Evolutionary conservation across 2,888 invertebrate species (phyloP).

Genomic region (Pegoplata infirma): DNA sequence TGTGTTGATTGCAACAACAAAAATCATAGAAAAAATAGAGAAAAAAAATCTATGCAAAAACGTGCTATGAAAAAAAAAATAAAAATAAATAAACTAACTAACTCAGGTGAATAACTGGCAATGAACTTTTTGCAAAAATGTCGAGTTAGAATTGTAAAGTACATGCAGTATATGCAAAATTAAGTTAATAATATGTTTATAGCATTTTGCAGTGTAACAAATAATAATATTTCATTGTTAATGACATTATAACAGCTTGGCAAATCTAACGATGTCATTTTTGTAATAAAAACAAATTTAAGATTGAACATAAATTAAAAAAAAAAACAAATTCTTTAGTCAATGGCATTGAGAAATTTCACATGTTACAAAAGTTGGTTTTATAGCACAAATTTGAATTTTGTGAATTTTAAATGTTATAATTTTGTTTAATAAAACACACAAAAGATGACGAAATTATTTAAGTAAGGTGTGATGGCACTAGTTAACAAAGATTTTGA

Average conservation of each 20-base stretch:
- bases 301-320: no score
- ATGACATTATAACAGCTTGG: neutral
- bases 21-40: neutral
- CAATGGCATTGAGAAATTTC: no score
- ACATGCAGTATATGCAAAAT: neutral
- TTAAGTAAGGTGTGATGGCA: no score
- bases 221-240: neutral
- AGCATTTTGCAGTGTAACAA: neutral
- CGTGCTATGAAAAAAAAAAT: conserved; percentile 1
- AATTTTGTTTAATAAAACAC: no score
- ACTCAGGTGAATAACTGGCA: conserved; percentile 36
- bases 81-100: neutral
- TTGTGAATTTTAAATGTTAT: no score
- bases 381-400: no score
- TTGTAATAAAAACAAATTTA: no score
- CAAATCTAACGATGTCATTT: no score
- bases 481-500: no score
- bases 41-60: conserved; percentile 5
- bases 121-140: conserved; percentile 38
- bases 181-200: neutral
- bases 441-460: no score
- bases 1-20: conserved; percentile 7
- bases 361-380: no score
- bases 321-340: no score
- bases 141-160: neutral